Base-by-base conservation (phyloP, 2,113 vertebrate species). In the Bos indicus region DNA sequence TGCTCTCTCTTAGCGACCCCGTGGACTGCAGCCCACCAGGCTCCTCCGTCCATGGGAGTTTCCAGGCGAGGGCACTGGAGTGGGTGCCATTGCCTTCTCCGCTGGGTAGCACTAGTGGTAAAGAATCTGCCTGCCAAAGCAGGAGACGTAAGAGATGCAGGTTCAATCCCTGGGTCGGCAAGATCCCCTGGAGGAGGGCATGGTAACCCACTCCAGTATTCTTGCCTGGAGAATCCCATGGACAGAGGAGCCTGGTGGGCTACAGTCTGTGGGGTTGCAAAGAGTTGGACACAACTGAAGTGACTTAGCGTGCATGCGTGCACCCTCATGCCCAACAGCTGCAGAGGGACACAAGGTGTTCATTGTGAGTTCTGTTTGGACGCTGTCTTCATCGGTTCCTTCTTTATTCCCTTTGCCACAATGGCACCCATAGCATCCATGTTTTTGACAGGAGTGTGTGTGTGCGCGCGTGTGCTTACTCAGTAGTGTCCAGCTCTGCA, bases 331-430 rank as follows among this genome's bases (percentile, higher is more conserved):
- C 46, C 26, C 1, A n/a, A 17, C 56, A 13, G 21, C 43, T 10
- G 43, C 2, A 12, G 4, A 40, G 90, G 19, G 2, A 12, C 74
- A 46, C 0, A 0, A 0, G 10, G 17, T 9, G 6, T 21, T 3
- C 46, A 1, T 15, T 19, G 9, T 12, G 48, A 60, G 8, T 30
- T 67, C 56, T 23, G 0, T 26, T 23, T 2, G 60, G 28, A 60
- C 17, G 46, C 95, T 46, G n/a, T 28, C 43, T 7, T n/a, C 36
- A 0, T 40, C 12, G 1, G 21, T 62, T 40, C 62, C 51, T 86
- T 82, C 51, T 36, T 60, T 60, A 33, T 2, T 12, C 40, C 13
- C 6, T 46, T 19, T 1, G 1, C 33, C 26, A 23, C 2, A 1
- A 1, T 5, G 4, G 59, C n/a, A 23, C 48, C 12, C 28, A 5